Evolutionary conservation across 1,140 invertebrate species (phyloP).

Genomic region (Drosophila nannoptera): DNA sequence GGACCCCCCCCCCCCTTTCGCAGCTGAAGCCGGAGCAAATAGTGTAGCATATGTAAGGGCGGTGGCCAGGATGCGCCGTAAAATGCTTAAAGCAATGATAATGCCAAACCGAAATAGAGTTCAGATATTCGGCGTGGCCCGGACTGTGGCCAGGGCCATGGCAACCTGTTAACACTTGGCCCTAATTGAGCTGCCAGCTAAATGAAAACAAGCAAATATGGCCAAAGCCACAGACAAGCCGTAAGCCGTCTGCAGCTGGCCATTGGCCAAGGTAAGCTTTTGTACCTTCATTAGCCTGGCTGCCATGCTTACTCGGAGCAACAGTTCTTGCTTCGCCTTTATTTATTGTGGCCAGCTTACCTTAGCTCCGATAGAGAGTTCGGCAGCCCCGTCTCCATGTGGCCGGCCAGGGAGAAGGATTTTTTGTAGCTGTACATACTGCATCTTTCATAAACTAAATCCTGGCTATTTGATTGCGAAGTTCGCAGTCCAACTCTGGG

Average conservation of each 20-base stretch:
- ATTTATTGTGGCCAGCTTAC: too few species aligned
- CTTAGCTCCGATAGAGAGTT: too few species aligned
- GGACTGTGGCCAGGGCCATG: neutral
- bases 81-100: slow-evolving; percentile 50
- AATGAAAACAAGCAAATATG: slow-evolving; percentile 27
- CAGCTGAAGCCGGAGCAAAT: slow-evolving; percentile 16
- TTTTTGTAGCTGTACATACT: too few species aligned
- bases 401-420: too few species aligned
- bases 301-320: too few species aligned
- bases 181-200: slow-evolving; percentile 32
- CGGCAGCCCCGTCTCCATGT: too few species aligned
- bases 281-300: neutral
- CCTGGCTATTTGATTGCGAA: neutral
- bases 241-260: slow-evolving; percentile 7
- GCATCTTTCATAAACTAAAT: neutral
- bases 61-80: slow-evolving; percentile 17
- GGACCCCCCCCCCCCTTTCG: neutral
- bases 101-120: slow-evolving; percentile 46
- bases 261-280: neutral
- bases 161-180: slow-evolving; percentile 24
- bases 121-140: slow-evolving; percentile 32
- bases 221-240: neutral
- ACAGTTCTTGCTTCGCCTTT: too few species aligned
- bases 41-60: slow-evolving; percentile 37
- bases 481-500: neutral